phyloP scores from a whole-genome alignment of 2,888 invertebrate species.

The Drosophila bunnanda region DNA sequence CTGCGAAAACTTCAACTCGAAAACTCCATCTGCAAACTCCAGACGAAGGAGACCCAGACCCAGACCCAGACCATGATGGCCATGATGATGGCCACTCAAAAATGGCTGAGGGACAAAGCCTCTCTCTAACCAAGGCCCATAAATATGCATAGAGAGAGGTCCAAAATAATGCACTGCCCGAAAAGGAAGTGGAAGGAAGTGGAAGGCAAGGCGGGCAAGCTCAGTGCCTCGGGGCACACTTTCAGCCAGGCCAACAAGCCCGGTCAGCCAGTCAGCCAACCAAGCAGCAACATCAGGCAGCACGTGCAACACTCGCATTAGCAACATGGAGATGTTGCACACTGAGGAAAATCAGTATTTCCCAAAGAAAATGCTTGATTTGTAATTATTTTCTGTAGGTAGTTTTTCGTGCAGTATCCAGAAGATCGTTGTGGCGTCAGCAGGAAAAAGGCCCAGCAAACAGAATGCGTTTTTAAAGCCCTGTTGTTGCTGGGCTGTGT shows the following conservation, averaged over 20 bases:
- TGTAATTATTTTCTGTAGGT: background rate
- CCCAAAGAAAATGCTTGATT: background rate
- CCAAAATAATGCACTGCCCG: conserved; percentile 67
- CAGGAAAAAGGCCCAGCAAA: conserved; percentile 42
- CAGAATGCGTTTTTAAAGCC: conserved; percentile 78
- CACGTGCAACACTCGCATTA: conserved; percentile 69
- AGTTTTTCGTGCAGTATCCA: background rate
- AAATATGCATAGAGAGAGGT: conserved; percentile 76
- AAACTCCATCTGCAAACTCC: conserved; percentile 17
- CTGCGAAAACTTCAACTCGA: conserved; percentile 12
- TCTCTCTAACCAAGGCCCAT: conserved; percentile 60
- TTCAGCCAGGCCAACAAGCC: conserved; percentile 36
- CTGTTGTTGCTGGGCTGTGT: conserved; percentile 37
- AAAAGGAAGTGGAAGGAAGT: conserved; percentile 45
- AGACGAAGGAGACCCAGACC: background rate
- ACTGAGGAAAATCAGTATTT: background rate
- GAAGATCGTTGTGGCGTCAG: conserved; percentile 71
- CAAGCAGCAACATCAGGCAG: conserved; percentile 62
- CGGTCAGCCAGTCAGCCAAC: conserved; percentile 22
- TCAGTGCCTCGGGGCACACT: conserved; percentile 76
- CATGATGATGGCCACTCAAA: conserved; percentile 77
- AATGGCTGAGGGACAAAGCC: conserved; percentile 66
- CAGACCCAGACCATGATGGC: conserved; percentile 62
- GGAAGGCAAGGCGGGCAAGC: conserved; percentile 55
- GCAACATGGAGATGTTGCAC: conserved; percentile 42